Evolutionary conservation across 2,888 invertebrate genomes (phyloP), one percentile per base, ranked within the genome.

Genomic region (Phengaris alcon): DNA sequence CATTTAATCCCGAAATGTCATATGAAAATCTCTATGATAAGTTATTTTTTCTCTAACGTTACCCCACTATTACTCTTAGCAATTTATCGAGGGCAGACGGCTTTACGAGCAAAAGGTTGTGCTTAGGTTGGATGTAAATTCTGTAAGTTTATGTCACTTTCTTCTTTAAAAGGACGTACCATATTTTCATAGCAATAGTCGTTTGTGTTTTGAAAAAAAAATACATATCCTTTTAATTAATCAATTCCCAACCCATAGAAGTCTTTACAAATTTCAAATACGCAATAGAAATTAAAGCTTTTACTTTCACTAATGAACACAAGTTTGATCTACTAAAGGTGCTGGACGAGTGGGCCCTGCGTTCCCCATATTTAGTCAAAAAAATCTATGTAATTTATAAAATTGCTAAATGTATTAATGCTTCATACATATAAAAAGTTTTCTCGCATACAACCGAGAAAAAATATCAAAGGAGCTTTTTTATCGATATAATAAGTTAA

Each of bases 401-500:
- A 44, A 2, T 64, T 2, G 6, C 10, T 64, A 64, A 52, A 64
- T 35, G 35, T 64, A 64, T 35, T 35, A 35, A 64, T 10, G 7
- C 44, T 35, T 35, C 10, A 35, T 64, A 35, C 35, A 8, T 52
- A 8, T 6, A 52, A 52, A 46, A 22, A 22, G 22, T 46, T 48
- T 48, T 8, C 48, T 22, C 22, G 22, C 10, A 22, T 59, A 22
- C 10, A 57, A 57, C 4, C 57, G 46, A 10, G 46, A 46, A 70
- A 73, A 73, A 73, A 73, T 15, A 54, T 44, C 54, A 8, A 48
- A 74, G 51, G 6, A 6, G 22, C n/a, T 35, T 46, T 44, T 35
- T 74, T 46, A 69, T 54, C 44, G 55, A 74, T 54, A 55, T 52
- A 13, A 44, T 51, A 74, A 68, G 74, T 74, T 69, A 74, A 68